A percentile compares a stretch with the other conserved stretches of the same genome.
Conservation (phyloP, 23 tunicate genomes). For the Corella eumyota region DNA sequence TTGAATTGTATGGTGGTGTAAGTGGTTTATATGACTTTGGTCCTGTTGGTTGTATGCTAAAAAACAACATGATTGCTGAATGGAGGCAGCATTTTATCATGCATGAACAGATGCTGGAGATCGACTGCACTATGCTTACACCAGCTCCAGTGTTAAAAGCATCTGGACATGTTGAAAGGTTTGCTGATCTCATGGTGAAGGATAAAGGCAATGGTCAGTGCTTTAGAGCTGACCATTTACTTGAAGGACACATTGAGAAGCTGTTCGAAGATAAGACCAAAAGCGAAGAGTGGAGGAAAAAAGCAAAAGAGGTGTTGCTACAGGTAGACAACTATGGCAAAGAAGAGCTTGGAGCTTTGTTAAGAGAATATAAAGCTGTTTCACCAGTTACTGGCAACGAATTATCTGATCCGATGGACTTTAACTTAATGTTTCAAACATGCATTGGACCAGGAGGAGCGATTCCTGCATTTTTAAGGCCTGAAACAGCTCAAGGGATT, state of each 20-base stretch:
- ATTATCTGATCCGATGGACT: constrained; percentile 83
- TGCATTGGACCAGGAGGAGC: constrained; percentile 88
- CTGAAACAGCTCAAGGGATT: constrained; percentile 99
- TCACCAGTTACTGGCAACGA: constrained; percentile 83
- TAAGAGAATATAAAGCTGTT: constrained; percentile 68
- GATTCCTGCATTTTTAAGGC: constrained; percentile 74
- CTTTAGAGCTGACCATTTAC: constrained; percentile 89
- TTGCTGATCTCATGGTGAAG: constrained; percentile 98
- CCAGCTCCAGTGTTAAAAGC: constrained; percentile 69
- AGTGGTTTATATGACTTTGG: constrained; percentile 98
- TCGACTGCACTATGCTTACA: constrained; percentile 95
- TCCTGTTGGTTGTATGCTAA: constrained; percentile 96
- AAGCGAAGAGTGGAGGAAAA: constrained; percentile 52
- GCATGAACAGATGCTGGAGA: constrained; percentile 86
- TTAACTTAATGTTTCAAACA: constrained; percentile 93
- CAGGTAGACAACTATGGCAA: constrained; percentile 74
- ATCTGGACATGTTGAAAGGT: constrained; percentile 98
- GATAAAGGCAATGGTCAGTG: constrained; percentile 88
- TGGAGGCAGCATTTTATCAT: constrained; percentile 88
- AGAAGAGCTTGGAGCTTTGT: constrained; percentile 49
- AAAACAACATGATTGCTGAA: constrained; percentile 75
- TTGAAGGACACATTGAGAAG: constrained; percentile 68
- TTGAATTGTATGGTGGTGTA: constrained; percentile 95
- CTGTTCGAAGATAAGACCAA: constrained; percentile 54
- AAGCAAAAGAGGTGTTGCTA: constrained; percentile 27